Percentiles rank a stretch among this genome's conserved stretches.
Evolutionary conservation across 23 tunicate genomes (phyloP).

Genomic region (Botrylloides violaceus): DNA sequence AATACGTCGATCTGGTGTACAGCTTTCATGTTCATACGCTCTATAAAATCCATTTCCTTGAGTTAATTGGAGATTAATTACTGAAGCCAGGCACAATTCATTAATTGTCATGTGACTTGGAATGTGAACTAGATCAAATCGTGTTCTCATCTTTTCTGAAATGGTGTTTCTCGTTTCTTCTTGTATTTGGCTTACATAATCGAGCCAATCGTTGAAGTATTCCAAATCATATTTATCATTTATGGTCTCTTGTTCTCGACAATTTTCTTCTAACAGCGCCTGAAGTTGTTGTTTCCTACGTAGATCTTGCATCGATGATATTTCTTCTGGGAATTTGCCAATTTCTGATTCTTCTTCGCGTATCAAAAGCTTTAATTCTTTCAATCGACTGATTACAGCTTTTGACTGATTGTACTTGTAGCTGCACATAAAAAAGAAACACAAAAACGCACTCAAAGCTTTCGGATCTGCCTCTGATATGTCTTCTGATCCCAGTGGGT

Average conservation of each 20-base stretch:
- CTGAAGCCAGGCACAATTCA: slow-evolving; percentile 70
- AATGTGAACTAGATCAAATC: slow-evolving; percentile 61
- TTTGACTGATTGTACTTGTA: slow-evolving; percentile 59
- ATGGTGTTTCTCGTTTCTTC: slow-evolving; percentile 56
- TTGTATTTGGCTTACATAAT: slow-evolving; percentile 46
- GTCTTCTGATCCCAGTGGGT: slow-evolving; percentile 70
- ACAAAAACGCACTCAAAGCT: slow-evolving; percentile 57
- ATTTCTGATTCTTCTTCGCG: slow-evolving; percentile 55
- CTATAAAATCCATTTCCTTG: slow-evolving; percentile 83
- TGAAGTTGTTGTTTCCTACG: slow-evolving; percentile 36
- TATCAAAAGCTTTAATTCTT: slow-evolving; percentile 59
- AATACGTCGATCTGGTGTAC: slow-evolving; percentile 76
- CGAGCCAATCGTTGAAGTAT: slow-evolving; percentile 56
- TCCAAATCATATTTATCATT: slow-evolving; percentile 64
- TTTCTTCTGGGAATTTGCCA: slow-evolving; percentile 41
- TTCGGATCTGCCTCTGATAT: slow-evolving; percentile 73
- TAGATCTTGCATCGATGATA: slow-evolving; percentile 40
- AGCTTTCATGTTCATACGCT: slow-evolving; percentile 67
- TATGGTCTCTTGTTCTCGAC: slow-evolving; percentile 39
- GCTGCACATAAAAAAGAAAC: slow-evolving; percentile 70
- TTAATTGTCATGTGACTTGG: slow-evolving; percentile 77
- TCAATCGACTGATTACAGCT: slow-evolving; percentile 70
- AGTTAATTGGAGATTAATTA: slow-evolving; percentile 63
- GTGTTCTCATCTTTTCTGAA: slow-evolving; percentile 56
- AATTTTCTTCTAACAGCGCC: slow-evolving; percentile 22